Evolutionary conservation across 2,113 vertebrate species (phyloP).

Genomic region (Pogona vitticeps): DNA sequence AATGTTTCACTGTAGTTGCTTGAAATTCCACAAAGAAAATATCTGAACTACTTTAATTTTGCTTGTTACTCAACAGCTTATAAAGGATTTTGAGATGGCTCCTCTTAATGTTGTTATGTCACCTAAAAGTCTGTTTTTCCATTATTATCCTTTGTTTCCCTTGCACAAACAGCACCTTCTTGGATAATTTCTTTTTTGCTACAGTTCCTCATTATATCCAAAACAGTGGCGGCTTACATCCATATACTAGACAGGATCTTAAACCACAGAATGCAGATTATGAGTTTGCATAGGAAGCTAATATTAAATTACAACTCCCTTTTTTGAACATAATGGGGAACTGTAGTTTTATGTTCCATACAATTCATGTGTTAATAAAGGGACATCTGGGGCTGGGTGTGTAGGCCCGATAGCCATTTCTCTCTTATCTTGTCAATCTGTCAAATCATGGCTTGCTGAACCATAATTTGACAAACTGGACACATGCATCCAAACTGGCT

Average conservation of each 20-base stretch:
- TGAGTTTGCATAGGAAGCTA: background rate
- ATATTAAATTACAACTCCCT: background rate
- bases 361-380: background rate
- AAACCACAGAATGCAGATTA: background rate
- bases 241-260: background rate
- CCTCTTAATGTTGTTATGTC: background rate
- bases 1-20: slow-evolving; percentile 18
- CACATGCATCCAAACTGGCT: too few relatives aligned
- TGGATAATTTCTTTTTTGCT: too few relatives aligned
- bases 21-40: slow-evolving; percentile 46
- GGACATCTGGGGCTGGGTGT: background rate
- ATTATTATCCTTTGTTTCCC: too few relatives aligned
- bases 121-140: background rate
- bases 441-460: too few relatives aligned
- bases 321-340: background rate
- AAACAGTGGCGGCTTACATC: background rate
- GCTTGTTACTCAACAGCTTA: background rate
- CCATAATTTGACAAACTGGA: too few relatives aligned
- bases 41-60: slow-evolving; percentile 73
- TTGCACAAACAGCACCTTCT: too few relatives aligned
- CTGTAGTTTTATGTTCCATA: background rate
- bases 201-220: too few relatives aligned
- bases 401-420: background rate
- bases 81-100: background rate
- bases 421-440: too few relatives aligned